Percentiles rank a stretch among this genome's conserved stretches.
These are phyloP conservation scores for Drosophila atripex DNA, from an alignment of 2,888 invertebrate species.

Conservation along the genomic window DNA sequence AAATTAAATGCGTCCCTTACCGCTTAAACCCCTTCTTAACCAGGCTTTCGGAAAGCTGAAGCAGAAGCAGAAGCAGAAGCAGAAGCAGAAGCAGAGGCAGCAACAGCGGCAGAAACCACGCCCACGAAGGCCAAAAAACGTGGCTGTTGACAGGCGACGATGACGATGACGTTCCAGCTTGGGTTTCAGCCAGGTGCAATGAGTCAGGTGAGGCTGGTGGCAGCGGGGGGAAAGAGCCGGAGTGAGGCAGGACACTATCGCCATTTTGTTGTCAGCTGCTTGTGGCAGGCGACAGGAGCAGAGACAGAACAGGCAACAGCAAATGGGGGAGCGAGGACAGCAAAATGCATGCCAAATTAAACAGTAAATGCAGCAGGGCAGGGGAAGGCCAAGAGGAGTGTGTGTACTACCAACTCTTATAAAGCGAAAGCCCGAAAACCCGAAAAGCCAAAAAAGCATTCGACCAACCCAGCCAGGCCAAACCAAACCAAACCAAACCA, in stretches of 20 bases:
- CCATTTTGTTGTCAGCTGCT: slow-evolving; percentile 74
- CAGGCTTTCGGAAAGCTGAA: slow-evolving; percentile 3
- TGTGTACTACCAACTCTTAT: not conserved
- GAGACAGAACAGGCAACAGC: slow-evolving; percentile 6
- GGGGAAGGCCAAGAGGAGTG: slow-evolving; percentile 34
- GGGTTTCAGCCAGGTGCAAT: slow-evolving; percentile 28
- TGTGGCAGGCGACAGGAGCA: slow-evolving; percentile 69
- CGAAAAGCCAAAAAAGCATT: slow-evolving; percentile 64
- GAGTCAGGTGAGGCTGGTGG: slow-evolving; percentile 3
- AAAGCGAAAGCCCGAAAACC: slow-evolving; percentile 45
- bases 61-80: not conserved
- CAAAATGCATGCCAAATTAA: slow-evolving; percentile 55
- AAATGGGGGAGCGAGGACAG: slow-evolving; percentile 29
- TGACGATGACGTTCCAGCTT: slow-evolving; percentile 29
- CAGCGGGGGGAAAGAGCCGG: slow-evolving; percentile 2
- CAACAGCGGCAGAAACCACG: slow-evolving; percentile 16
- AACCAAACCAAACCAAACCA: slow-evolving; percentile 9
- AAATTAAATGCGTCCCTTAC: slow-evolving; percentile 63
- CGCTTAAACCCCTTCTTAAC: slow-evolving; percentile 30
- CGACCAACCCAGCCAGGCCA: slow-evolving; percentile 35
- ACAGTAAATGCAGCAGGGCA: slow-evolving; percentile 45
- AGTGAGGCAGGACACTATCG: slow-evolving; percentile 54
- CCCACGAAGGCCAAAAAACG: slow-evolving; percentile 33
- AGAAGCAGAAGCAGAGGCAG: slow-evolving; percentile 1
- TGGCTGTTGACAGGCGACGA: slow-evolving; percentile 46